phyloP scores from a whole-genome alignment of 2,113 vertebrate species.

The Perognathus longimembris region DNA sequence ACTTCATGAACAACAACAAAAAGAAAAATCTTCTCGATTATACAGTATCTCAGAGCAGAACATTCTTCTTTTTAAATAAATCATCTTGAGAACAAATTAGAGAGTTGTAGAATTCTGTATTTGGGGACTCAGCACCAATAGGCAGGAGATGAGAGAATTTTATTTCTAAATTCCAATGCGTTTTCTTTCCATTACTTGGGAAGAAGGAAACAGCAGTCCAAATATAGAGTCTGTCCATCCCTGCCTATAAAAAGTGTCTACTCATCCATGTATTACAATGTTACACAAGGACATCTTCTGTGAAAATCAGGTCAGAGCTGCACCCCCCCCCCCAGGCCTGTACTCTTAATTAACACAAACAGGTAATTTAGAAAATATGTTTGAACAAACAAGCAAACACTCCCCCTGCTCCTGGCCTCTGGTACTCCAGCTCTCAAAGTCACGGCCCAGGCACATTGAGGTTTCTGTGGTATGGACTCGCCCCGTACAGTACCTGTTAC shows the following conservation, averaged over 20 bases:
- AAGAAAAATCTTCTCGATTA: background rate
- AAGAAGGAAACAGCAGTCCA: slow-evolving; percentile 5
- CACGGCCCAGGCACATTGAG: background rate
- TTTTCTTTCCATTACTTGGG: background rate
- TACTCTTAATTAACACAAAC: slow-evolving; percentile 35
- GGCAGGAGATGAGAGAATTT: background rate
- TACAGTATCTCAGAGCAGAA: background rate
- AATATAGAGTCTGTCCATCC: background rate
- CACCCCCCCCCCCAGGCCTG: background rate
- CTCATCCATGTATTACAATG: background rate
- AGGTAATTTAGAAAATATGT: slow-evolving; percentile 60
- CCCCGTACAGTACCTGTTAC: slow-evolving; percentile 16
- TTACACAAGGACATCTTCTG: slow-evolving; percentile 5
- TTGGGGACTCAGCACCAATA: too few species aligned
- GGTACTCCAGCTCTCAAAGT: background rate
- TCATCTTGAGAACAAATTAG: slow-evolving; percentile 42
- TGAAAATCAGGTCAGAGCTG: slow-evolving; percentile 26
- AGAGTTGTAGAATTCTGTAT: slow-evolving; percentile 22
- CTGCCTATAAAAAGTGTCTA: background rate
- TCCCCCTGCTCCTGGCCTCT: background rate
- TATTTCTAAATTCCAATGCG: background rate
- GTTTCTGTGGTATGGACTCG: slow-evolving; percentile 37
- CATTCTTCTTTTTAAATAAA: slow-evolving; percentile 58
- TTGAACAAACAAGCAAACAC: slow-evolving; percentile 26
- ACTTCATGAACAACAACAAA: background rate